Evolutionary conservation across 2,888 invertebrate genomes (phyloP).

Genomic region (Cantharis rustica): DNA sequence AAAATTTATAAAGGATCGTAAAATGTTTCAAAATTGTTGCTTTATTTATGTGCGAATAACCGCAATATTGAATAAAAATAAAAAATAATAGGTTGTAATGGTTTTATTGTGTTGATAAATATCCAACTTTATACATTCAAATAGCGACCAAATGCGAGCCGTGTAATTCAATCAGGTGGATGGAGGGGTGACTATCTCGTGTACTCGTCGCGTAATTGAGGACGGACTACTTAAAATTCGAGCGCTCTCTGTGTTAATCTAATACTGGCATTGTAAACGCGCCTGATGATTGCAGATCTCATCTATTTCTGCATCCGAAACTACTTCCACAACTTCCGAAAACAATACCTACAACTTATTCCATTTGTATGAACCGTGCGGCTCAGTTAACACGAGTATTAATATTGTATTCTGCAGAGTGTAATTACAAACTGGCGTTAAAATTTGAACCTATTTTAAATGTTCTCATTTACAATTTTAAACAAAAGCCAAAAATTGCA

Average conservation of each 20-base stretch:
- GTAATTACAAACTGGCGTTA: slow-evolving; percentile 7
- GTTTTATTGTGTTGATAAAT: neutral
- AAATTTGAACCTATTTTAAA: slow-evolving; percentile 1
- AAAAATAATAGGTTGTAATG: neutral
- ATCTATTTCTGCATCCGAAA: slow-evolving; percentile 39
- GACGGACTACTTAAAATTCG: slow-evolving; percentile 42
- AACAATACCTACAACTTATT: slow-evolving; percentile 45
- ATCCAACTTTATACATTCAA: slow-evolving; percentile 40
- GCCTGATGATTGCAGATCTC: slow-evolving; percentile 43
- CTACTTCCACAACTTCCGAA: slow-evolving; percentile 40
- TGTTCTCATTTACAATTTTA: neutral
- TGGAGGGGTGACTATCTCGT: slow-evolving; percentile 19
- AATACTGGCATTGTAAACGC: slow-evolving; percentile 43
- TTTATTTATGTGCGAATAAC: neutral
- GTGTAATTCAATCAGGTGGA: slow-evolving; percentile 41
- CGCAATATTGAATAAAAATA: neutral
- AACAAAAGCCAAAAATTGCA: neutral
- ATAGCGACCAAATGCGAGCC: slow-evolving; percentile 33
- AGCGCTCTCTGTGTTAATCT: slow-evolving; percentile 44
- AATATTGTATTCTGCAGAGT: slow-evolving; percentile 23
- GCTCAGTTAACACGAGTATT: slow-evolving; percentile 33
- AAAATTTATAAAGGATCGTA: no score
- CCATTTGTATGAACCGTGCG: slow-evolving; percentile 36
- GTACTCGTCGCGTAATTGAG: slow-evolving; percentile 39
- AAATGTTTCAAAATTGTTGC: neutral